These are phyloP conservation scores for Pelobates fuscus DNA, from an alignment of 2,113 vertebrate species.

Conservation along the genomic window DNA sequence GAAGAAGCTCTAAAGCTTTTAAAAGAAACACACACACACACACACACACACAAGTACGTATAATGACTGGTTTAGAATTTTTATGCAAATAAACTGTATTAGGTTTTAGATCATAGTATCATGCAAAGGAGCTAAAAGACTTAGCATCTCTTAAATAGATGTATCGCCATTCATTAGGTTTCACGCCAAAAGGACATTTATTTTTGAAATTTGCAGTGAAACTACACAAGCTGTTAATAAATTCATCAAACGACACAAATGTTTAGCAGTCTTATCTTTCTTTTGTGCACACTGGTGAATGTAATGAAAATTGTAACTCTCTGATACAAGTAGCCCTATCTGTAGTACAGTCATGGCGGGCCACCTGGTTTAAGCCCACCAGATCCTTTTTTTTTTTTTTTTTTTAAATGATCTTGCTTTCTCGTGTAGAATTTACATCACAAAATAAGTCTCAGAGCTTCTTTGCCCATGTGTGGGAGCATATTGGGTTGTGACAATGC, in stretches of 20 bases:
- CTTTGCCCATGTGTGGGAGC: slow-evolving; percentile 33
- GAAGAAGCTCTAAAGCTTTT: too few species aligned
- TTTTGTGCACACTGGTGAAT: neutral
- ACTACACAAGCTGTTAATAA: neutral
- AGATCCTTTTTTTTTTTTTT: slow-evolving; percentile 29
- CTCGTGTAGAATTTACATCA: slow-evolving; percentile 30
- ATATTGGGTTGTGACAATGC: slow-evolving; percentile 35
- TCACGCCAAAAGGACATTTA: neutral
- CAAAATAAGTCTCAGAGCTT: slow-evolving; percentile 32
- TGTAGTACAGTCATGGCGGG: neutral
- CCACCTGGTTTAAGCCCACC: slow-evolving; percentile 8
- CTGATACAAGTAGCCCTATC: neutral
- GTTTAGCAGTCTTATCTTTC: neutral
- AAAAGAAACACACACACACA: too few species aligned
- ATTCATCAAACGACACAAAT: neutral
- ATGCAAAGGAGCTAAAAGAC: too few species aligned
- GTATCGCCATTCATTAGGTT: too few species aligned
- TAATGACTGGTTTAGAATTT: too few species aligned
- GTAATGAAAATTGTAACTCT: neutral
- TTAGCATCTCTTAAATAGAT: too few species aligned
- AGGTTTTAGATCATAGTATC: too few species aligned
- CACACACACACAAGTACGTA: too few species aligned
- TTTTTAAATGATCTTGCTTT: neutral
- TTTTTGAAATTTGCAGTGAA: neutral
- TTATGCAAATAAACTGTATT: too few species aligned